phyloP scores from a whole-genome alignment of 1,140 invertebrate genomes.

The Apis laboriosa region DNA sequence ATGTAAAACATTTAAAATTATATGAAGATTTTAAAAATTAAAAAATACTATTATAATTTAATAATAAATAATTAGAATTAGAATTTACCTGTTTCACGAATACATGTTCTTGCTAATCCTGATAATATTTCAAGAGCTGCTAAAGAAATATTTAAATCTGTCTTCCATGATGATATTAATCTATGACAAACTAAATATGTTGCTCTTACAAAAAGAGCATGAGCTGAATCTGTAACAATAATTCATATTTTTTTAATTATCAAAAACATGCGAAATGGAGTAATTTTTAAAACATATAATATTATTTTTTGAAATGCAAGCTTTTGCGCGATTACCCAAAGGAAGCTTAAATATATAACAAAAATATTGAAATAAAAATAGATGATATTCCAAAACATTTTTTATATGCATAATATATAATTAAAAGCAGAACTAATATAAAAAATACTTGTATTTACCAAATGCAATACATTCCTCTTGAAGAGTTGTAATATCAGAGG shows the following conservation, averaged over 20 bases:
- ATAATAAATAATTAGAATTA: not conserved
- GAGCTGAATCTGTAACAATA: conserved; percentile 87
- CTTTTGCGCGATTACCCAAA: conserved; percentile 26
- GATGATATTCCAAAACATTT: conserved; percentile 34
- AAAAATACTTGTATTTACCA: conserved; percentile 76
- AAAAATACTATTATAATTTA: conserved; percentile 21
- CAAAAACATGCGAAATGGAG: conserved; percentile 17
- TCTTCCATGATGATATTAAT: conserved; percentile 97
- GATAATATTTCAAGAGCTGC: conserved; percentile 95
- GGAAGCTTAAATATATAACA: conserved; percentile 51
- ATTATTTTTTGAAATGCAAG: conserved; percentile 25
- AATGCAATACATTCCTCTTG: conserved; percentile 79
- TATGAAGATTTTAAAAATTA: conserved; percentile 23
- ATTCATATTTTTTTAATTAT: conserved; percentile 13
- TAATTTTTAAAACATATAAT: not conserved
- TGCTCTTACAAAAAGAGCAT: conserved; percentile 93
- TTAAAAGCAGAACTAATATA: conserved; percentile 62
- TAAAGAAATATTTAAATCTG: conserved; percentile 96
- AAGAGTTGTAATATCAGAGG: conserved; percentile 79
- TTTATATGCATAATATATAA: conserved; percentile 18
- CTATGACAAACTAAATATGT: conserved; percentile 97
- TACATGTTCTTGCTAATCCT: conserved; percentile 92
- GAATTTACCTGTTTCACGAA: conserved; percentile 89
- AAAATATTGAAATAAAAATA: conserved; percentile 52
- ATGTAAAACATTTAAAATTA: conserved; percentile 57